These are phyloP conservation scores for Pycnomerus fuliginosus DNA, from an alignment of 2,888 invertebrate species.

Conservation along the genomic window DNA sequence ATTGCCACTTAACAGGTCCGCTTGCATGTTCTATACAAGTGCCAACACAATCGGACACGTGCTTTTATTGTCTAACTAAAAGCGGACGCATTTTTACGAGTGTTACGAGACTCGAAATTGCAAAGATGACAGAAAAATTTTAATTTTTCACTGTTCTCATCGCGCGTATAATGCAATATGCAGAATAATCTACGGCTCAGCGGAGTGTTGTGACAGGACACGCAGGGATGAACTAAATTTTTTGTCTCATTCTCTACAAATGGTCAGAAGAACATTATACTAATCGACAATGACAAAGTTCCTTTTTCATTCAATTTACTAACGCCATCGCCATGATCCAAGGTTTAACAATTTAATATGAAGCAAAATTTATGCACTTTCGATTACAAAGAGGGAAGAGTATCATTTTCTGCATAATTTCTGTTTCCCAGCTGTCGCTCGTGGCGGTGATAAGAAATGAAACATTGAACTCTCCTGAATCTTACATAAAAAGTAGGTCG, in stretches of 20 bases:
- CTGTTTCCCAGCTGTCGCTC: slow-evolving; percentile 36
- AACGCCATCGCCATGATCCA: too few species aligned
- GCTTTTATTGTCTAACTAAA: slow-evolving; percentile 39
- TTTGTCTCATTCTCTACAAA: too few species aligned
- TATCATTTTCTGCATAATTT: too few species aligned
- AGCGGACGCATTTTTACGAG: too few species aligned
- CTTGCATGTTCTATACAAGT: slow-evolving; percentile 39
- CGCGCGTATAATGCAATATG: slow-evolving; percentile 19
- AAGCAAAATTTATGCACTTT: too few species aligned
- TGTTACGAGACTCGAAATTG: slow-evolving; percentile 12
- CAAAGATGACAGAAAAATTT: slow-evolving; percentile 14
- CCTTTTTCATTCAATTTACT: too few species aligned
- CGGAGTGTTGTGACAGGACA: too few species aligned
- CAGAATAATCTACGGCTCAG: slow-evolving; percentile 20
- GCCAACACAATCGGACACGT: slow-evolving; percentile 40
- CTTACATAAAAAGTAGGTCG: slow-evolving; percentile 32
- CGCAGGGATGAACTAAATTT: too few species aligned
- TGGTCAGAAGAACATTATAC: too few species aligned
- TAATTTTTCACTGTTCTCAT: slow-evolving; percentile 19
- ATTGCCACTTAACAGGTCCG: slow-evolving; percentile 46
- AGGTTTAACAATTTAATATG: too few species aligned
- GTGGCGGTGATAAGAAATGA: slow-evolving; percentile 33
- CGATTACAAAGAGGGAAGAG: too few species aligned
- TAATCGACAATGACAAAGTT: too few species aligned
- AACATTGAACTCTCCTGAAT: slow-evolving; percentile 30